Base-by-base conservation (phyloP, 2,797 vertebrate genomes). In the Argya squamiceps region DNA sequence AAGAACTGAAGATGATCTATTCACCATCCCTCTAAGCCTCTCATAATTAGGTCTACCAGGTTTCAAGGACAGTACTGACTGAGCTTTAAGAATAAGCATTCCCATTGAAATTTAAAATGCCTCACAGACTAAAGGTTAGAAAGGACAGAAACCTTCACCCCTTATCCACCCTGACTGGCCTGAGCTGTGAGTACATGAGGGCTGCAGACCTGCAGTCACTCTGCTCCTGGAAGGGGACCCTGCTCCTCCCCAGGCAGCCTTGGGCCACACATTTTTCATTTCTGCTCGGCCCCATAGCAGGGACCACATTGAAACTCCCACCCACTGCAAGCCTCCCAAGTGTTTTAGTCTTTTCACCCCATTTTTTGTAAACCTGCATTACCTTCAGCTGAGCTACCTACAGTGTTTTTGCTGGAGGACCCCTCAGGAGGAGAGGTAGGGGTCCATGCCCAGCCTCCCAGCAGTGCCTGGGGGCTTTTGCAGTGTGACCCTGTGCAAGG, bases 41-140 rank as follows among this genome's bases (percentile, higher is more conserved):
- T 88, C 83, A 65, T 96, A 95, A 96, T 96, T 96, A 96, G 75
- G 92, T 96, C 80, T 95, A 80, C 46, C 84, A 77, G 34, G 53
- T 89, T 88, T 92, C 96, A 97, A 97, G 95, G 94, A 89, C 91
- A 92, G 64, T 27, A 52, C 63, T 73, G 12, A 22, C 76, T 82
- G 69, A 84, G 81, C 39, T 58, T 93, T 70, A 73, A 59, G 58
- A 86, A 49, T 34, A 79, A 77, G 50, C 89, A 95, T 78, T 95
- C 79, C 55, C 75, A 53, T 0, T 85, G 88, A 91, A 93, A 89
- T 84, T 41, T 77, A 70, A 95, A 74, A 63, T 65, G 47, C 46
- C 91, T 92, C 81, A 52, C 37, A 65, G 62, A 71, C 47, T 29
- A 69, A 92, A 92, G 43, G 43, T 52, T 47, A 69, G 55, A 60